These are phyloP conservation scores for Characodon lateralis DNA, from an alignment of 2,797 vertebrate species.

Conservation along the genomic window DNA sequence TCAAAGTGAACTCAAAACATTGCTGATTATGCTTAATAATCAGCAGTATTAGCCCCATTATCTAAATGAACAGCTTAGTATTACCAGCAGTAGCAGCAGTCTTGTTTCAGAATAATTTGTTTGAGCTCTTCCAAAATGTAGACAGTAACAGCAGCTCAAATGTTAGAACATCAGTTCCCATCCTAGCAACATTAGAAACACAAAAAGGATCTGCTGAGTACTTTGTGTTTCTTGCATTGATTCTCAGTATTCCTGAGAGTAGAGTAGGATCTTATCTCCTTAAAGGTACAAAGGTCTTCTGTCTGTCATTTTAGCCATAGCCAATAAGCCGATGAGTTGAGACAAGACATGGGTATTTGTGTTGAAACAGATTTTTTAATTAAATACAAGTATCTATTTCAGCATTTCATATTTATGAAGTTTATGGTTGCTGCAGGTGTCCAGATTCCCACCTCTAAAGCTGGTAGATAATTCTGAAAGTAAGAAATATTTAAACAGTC, in stretches of 20 bases:
- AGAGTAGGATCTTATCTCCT: conserved; percentile 47
- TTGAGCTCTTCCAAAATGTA: too few relatives aligned
- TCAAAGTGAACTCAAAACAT: too few relatives aligned
- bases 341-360: conserved; percentile 46
- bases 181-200: too few relatives aligned
- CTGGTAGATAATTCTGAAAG: conserved; percentile 7
- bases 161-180: too few relatives aligned
- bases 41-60: too few relatives aligned
- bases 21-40: too few relatives aligned
- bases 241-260: conserved; percentile 29
- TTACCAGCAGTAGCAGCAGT: too few relatives aligned
- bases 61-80: too few relatives aligned
- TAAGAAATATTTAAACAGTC: conserved; percentile 13
- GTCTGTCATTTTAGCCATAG: conserved; percentile 32
- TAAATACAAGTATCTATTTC: conserved; percentile 12
- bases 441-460: neutral
- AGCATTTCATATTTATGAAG: conserved; percentile 8
- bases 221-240: conserved; percentile 15
- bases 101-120: too few relatives aligned
- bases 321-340: conserved; percentile 33
- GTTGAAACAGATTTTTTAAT: conserved; percentile 31
- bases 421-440: conserved; percentile 11
- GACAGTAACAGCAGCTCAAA: too few relatives aligned
- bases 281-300: conserved; percentile 44
- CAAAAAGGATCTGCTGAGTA: too few relatives aligned